Evolutionary conservation across 2,797 vertebrate genomes (phyloP), one percentile per base, ranked within the genome.

Genomic region (Enteromius thamalakanensis): DNA sequence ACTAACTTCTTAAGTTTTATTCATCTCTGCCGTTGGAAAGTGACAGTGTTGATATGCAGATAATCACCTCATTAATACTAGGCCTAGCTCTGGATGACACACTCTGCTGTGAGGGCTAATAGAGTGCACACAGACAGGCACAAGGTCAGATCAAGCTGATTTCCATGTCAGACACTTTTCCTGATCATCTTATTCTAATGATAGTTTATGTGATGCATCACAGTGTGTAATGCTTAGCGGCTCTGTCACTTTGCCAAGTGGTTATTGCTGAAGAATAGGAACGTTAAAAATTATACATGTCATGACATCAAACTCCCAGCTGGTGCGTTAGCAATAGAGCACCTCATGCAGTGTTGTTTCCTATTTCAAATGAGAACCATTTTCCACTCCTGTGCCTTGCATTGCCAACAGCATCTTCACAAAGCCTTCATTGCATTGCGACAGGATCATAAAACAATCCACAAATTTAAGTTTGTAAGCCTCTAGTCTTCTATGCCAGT

Each of bases 91-190:
- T 40, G 42, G 29, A 49, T 81, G 55, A 6, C 42, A 23, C 21
- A 17, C 40, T 71, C 26, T 47, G 37, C 68, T n/a, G 23, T 15
- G 19, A 72, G 29, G 29, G 80, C 42, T 74, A 82, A 82, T 67
- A 47, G 71, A 82, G 71, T 76, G 70, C 80, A 74, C 45, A 53
- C 21, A 82, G 40, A 71, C 11, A 6, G n/a, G 9, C 32, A 75
- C 45, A 67, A 76, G 60, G 60, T 82, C 47, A 55, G 62, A 76
- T 76, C 60, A 53, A 42, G 34, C 47, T 55, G 9, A 82, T 76
- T 72, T 82, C n/a, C 60, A 55, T 32, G 45, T 45, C 34, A 81
- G 37, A 81, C 64, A 60, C 19, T 29, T 42, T 76, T 26, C 26
- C 37, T 32, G 40, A 64, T 77, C 10, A 47, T 77, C 45, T 47